Evolutionary conservation across 1,140 invertebrate genomes (phyloP), one percentile per base, ranked within the genome.

Genomic region (Asbolus verrucosus): DNA sequence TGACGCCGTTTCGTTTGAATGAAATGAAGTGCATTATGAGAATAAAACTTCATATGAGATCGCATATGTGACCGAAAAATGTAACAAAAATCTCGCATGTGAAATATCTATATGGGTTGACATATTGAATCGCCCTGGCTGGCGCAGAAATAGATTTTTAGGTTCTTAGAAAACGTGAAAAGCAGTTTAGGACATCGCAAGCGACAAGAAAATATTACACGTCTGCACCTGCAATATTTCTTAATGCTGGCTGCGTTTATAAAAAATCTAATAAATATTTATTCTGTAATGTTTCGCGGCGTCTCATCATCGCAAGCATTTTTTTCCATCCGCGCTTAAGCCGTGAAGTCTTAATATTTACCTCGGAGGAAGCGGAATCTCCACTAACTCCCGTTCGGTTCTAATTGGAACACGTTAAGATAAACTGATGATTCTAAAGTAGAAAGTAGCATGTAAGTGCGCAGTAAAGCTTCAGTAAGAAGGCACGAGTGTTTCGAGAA

Each of bases 401-500:
- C 46, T 54, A 54, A 54, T 54, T 54, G 46, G 46, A 54, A 54
- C n/a, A 5, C 46, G 27, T 54, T 54, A 54, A 54, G 46, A 54
- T 54, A 54, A 54, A 54, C 46, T 54, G 46, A 54, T 27, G 46
- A 54, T 54, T 54, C 46, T 54, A n/a, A n/a, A n/a, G n/a, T n/a
- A 8, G 46, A 54, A 54, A 54, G 46, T 54, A 54, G 46, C 46
- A 54, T 54, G 46, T 54, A 54, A 54, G 46, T 54, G 46, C 18
- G 46, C 46, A 54, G 46, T 65, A 65, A 65, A 41, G 38, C 38
- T 65, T 31, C 62, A 43, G 27, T 61, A 61, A 61, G 61, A 30
- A 43, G 62, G 38, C 62, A 43, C 62, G 46, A 65, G 62, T 65
- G 62, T 65, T 65, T 65, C 62, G 62, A 43, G 62, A 65, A 65